These are phyloP conservation scores for Salvelinus namaycush DNA, from an alignment of 2,113 vertebrate genomes.

Conservation along the genomic window DNA sequence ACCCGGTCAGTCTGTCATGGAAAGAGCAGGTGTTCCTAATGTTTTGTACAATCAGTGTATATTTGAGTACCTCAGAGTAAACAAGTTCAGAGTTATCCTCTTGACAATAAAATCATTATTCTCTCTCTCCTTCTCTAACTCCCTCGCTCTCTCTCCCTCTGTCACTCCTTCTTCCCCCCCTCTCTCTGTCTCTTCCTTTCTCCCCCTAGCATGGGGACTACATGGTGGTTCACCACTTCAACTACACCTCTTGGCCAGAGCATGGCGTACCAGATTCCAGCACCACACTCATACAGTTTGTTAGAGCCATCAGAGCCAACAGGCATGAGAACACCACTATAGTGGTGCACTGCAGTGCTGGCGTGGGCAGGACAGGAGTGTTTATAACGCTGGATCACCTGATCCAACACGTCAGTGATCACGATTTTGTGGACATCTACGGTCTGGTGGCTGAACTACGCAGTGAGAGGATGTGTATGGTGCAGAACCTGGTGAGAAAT, in stretches of 20 bases:
- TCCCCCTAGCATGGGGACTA: constrained; percentile 86
- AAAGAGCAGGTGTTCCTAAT: too few relatives aligned
- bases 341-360: constrained; percentile 95
- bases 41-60: too few relatives aligned
- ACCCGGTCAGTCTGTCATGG: too few relatives aligned
- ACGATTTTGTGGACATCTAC: constrained; percentile 98
- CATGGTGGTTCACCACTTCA: constrained; percentile 91
- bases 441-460: constrained; percentile 94
- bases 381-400: constrained; percentile 95
- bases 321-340: constrained; percentile 89
- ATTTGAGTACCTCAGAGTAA: too few relatives aligned
- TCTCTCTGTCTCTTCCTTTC: constrained; percentile 13
- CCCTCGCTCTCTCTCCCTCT: too few relatives aligned
- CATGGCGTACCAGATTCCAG: constrained; percentile 93
- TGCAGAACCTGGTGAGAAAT: constrained; percentile 93
- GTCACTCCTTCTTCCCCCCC: too few relatives aligned
- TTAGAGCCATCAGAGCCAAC: constrained; percentile 85
- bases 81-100: too few relatives aligned
- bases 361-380: constrained; percentile 94
- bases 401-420: constrained; percentile 91
- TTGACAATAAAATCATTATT: too few relatives aligned
- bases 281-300: constrained; percentile 90
- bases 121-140: too few relatives aligned
- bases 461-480: constrained; percentile 97
- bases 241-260: constrained; percentile 97